A percentile compares a stretch with the other conserved stretches of the same genome.
phyloP scores from a whole-genome alignment of 2,888 invertebrate species.

The Hylaea fasciaria region DNA sequence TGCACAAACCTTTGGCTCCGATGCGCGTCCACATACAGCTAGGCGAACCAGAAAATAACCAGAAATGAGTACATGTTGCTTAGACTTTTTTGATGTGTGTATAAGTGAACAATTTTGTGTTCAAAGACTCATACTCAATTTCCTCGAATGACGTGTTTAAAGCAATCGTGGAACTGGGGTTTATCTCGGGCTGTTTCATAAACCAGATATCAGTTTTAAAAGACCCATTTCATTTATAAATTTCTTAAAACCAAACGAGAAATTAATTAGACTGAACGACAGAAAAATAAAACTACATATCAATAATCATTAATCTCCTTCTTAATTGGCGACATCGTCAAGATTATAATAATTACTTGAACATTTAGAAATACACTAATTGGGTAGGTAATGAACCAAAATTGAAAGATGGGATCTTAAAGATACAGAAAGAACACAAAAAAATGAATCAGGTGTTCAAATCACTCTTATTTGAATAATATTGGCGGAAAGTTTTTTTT shows the following conservation, averaged over 20 bases:
- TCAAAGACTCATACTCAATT: too few relatives aligned
- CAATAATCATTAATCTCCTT: slow-evolving; percentile 6
- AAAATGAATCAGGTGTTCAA: slow-evolving; percentile 36
- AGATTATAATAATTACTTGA: slow-evolving; percentile 2
- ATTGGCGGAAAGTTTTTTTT: slow-evolving; percentile 8
- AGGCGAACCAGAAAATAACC: too few relatives aligned
- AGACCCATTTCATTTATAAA: neutral
- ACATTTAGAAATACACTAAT: slow-evolving; percentile 20
- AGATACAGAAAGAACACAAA: slow-evolving; percentile 25
- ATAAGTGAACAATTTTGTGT: too few relatives aligned
- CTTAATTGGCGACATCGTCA: slow-evolving; percentile 25
- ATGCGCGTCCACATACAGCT: too few relatives aligned
- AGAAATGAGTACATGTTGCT: too few relatives aligned
- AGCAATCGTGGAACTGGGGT: too few relatives aligned
- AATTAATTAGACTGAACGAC: neutral
- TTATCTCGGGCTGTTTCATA: neutral
- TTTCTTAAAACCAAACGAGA: slow-evolving; percentile 5
- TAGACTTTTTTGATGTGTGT: too few relatives aligned
- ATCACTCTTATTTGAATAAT: slow-evolving; percentile 28
- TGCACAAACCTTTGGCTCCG: too few relatives aligned
- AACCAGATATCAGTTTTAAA: neutral
- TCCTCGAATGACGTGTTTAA: too few relatives aligned
- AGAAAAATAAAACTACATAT: slow-evolving; percentile 1
- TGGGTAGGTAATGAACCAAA: slow-evolving; percentile 14
- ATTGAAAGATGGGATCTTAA: slow-evolving; percentile 10